phyloP scores from a whole-genome alignment of 2,888 invertebrate genomes.

The Imbricaverruca yamaguchii region DNA sequence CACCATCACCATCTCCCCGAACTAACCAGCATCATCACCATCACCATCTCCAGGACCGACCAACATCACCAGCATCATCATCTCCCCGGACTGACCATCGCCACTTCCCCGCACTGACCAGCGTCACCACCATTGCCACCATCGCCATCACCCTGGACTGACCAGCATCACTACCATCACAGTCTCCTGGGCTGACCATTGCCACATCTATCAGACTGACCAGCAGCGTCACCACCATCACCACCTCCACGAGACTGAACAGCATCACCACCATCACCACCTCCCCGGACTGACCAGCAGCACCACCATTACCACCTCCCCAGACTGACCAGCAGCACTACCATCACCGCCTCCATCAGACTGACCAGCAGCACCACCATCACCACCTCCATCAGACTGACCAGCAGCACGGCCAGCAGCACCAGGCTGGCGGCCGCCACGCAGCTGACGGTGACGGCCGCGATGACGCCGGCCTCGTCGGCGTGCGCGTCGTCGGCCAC shows the following conservation, averaged over 20 bases:
- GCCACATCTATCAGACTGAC: too few relatives aligned
- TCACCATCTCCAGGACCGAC: slow-evolving; percentile 54
- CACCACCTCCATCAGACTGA: slow-evolving; percentile 51
- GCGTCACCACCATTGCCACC: slow-evolving; percentile 62
- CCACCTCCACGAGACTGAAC: too few relatives aligned
- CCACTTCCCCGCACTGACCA: too few relatives aligned
- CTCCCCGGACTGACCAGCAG: slow-evolving; percentile 55
- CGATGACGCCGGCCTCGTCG: slow-evolving; percentile 57
- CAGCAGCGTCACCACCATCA: too few relatives aligned
- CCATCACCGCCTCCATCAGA: slow-evolving; percentile 52
- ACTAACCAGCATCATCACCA: slow-evolving; percentile 69
- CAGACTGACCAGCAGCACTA: slow-evolving; percentile 61
- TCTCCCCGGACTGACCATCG: too few relatives aligned
- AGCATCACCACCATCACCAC: background rate
- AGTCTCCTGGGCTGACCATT: too few relatives aligned
- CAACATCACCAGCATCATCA: slow-evolving; percentile 66
- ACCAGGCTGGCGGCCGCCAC: slow-evolving; percentile 70
- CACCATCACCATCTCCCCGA: slow-evolving; percentile 2
- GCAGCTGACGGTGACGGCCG: slow-evolving; percentile 71
- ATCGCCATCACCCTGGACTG: slow-evolving; percentile 44
- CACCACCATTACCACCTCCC: slow-evolving; percentile 58
- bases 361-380: slow-evolving; percentile 69
- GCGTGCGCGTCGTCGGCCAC: slow-evolving; percentile 35
- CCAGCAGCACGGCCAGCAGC: slow-evolving; percentile 66
- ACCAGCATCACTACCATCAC: slow-evolving; percentile 58